These are phyloP conservation scores for Vulpes ferrilata DNA, from an alignment of 2,113 vertebrate species.

Conservation along the genomic window DNA sequence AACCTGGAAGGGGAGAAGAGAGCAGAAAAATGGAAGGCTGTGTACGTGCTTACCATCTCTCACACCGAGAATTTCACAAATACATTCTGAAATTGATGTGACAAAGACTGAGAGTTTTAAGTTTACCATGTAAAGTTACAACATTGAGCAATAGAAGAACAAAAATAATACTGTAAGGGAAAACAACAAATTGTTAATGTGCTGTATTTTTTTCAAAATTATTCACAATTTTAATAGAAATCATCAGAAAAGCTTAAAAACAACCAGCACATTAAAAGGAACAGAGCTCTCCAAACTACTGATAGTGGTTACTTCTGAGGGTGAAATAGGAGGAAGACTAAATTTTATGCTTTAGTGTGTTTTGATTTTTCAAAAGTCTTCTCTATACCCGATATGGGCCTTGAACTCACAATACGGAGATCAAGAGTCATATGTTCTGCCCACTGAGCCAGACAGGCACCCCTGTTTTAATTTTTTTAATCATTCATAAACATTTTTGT, in stretches of 20 bases:
- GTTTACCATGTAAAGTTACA: neutral
- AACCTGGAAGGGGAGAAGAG: neutral
- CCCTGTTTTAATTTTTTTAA: too few species aligned
- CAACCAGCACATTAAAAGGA: neutral
- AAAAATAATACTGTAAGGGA: neutral
- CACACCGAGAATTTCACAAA: neutral
- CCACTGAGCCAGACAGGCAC: too few species aligned
- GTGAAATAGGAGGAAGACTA: neutral
- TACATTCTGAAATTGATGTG: neutral
- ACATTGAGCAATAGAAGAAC: neutral
- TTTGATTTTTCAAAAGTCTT: neutral
- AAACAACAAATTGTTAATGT: neutral
- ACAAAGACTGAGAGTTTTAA: neutral
- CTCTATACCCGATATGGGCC: too few species aligned
- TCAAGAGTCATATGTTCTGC: too few species aligned
- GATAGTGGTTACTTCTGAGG: neutral
- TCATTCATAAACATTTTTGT: too few species aligned
- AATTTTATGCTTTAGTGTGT: too few species aligned
- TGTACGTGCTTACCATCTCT: neutral
- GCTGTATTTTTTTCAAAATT: neutral
- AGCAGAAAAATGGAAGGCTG: neutral
- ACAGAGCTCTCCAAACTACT: neutral
- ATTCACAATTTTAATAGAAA: neutral
- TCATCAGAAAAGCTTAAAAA: neutral
- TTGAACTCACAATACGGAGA: too few species aligned